These are phyloP conservation scores for Drosophila dunni DNA, from an alignment of 1,140 invertebrate species.

Conservation along the genomic window DNA sequence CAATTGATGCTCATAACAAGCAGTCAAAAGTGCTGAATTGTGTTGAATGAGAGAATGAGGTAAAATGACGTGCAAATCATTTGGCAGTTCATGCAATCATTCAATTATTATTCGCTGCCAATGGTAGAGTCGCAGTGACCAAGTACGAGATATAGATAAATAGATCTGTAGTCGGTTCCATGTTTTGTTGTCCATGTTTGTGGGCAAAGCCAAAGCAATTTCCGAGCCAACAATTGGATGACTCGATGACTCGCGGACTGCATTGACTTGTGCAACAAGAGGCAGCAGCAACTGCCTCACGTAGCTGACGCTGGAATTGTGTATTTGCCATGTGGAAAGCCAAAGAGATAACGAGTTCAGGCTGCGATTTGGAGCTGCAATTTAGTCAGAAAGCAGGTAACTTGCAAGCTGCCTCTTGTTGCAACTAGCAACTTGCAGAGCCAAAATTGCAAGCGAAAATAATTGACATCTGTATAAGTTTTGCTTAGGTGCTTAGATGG, in stretches of 20 bases:
- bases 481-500: constrained; percentile 13
- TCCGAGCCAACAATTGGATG: constrained; percentile 72
- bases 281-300: constrained; percentile 35
- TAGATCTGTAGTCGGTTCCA: constrained; percentile 36
- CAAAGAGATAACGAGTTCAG: constrained; percentile 39
- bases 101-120: constrained; percentile 77
- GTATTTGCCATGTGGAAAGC: constrained; percentile 51
- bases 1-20: constrained; percentile 66
- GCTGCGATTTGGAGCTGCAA: constrained; percentile 49
- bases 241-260: constrained; percentile 50
- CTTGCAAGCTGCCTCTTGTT: constrained; percentile 23
- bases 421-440: constrained; percentile 31
- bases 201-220: constrained; percentile 62
- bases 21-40: constrained; percentile 19
- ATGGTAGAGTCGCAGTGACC: constrained; percentile 12
- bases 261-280: constrained; percentile 35
- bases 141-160: constrained; percentile 16
- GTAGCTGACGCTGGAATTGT: constrained; percentile 55
- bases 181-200: constrained; percentile 41
- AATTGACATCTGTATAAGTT: constrained; percentile 81
- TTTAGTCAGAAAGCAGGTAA: constrained; percentile 27
- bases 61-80: constrained; percentile 77
- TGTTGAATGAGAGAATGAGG: constrained; percentile 1
- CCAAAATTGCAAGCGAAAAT: constrained; percentile 76
- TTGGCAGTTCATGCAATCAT: constrained; percentile 75